phyloP scores from a whole-genome alignment of 1,140 invertebrate genomes.

The Octopus bimaculoides region DNA sequence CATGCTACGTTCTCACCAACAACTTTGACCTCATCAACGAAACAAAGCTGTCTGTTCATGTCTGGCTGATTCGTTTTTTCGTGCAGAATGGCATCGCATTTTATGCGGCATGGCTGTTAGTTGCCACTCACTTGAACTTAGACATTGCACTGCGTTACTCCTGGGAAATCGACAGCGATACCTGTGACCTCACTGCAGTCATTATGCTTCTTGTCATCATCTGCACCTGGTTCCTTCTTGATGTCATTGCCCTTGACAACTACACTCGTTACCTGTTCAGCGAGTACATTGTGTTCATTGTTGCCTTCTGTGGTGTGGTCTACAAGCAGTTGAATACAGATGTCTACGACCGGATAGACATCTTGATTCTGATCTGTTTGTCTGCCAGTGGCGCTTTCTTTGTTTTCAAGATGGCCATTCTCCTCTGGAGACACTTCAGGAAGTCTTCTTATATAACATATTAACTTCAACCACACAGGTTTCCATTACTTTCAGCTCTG shows the following conservation, averaged over 20 bases:
- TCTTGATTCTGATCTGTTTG: background rate
- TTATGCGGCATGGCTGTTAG: slow-evolving; percentile 48
- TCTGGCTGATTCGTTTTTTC: slow-evolving; percentile 43
- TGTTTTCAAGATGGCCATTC: background rate
- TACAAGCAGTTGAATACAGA: background rate
- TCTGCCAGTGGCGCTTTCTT: background rate
- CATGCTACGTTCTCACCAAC: slow-evolving; percentile 28
- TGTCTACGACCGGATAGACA: background rate
- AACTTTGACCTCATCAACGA: slow-evolving; percentile 20
- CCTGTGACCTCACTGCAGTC: slow-evolving; percentile 26
- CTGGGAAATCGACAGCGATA: slow-evolving; percentile 15
- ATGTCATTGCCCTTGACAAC: slow-evolving; percentile 39
- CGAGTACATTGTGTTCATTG: slow-evolving; percentile 43
- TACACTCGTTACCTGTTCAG: slow-evolving; percentile 46
- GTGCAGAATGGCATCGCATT: slow-evolving; percentile 52
- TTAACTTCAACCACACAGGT: no score
- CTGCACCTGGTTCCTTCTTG: slow-evolving; percentile 32
- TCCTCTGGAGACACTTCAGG: background rate
- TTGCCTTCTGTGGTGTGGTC: slow-evolving; percentile 34
- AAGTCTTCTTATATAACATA: background rate
- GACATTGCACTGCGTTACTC: slow-evolving; percentile 34
- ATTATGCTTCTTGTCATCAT: slow-evolving; percentile 34
- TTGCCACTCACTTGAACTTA: slow-evolving; percentile 48
- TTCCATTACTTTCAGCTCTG: no score
- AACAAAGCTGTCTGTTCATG: slow-evolving; percentile 25